phyloP scores from a whole-genome alignment of 2,888 invertebrate genomes.

The Philereme transversata region DNA sequence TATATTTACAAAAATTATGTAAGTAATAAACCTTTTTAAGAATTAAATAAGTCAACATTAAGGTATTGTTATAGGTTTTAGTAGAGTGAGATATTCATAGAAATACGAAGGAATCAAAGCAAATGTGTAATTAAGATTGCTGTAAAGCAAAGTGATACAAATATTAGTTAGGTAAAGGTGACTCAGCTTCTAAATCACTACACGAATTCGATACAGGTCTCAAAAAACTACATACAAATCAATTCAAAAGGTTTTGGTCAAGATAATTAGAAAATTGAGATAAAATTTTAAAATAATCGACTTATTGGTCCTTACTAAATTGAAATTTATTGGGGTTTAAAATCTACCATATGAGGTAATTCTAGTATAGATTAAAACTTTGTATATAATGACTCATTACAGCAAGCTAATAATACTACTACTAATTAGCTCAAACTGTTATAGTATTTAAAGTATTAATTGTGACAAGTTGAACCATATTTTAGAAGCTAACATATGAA shows the following conservation, averaged over 20 bases:
- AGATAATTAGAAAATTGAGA: conserved; percentile 55
- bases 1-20: conserved; percentile 65
- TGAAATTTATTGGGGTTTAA: conserved; percentile 50
- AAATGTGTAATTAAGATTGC: conserved; percentile 59
- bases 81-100: conserved; percentile 47
- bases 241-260: conserved; percentile 68
- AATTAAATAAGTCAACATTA: conserved; percentile 50
- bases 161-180: conserved; percentile 51
- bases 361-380: conserved; percentile 49
- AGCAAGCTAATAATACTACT: conserved; percentile 50
- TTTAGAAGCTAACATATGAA: conserved; percentile 19
- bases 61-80: conserved; percentile 46
- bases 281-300: conserved; percentile 51
- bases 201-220: conserved; percentile 62
- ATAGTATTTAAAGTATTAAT: conserved; percentile 40
- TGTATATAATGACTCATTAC: conserved; percentile 47
- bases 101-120: conserved; percentile 59
- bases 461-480: conserved; percentile 20
- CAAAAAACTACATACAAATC: conserved; percentile 64
- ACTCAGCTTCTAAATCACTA: conserved; percentile 58
- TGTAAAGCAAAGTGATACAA: conserved; percentile 66
- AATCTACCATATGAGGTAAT: conserved; percentile 47
- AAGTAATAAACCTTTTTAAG: conserved; percentile 50
- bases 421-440: conserved; percentile 47
- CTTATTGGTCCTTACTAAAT: conserved; percentile 68